Conservation (phyloP, 2,888 invertebrate genomes). For the Alitta virens region DNA sequence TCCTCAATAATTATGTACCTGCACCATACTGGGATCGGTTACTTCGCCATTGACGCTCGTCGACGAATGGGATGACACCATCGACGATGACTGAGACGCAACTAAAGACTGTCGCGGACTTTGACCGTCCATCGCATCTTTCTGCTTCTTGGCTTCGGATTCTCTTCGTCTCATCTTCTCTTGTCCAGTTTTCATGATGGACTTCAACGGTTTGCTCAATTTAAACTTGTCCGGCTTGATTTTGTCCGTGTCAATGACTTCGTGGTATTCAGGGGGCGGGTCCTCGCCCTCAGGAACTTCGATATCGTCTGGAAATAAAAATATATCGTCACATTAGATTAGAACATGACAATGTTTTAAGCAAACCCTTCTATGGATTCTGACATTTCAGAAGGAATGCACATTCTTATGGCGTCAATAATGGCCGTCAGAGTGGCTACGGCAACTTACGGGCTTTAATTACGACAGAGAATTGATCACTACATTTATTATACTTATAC, state of each 20-base stretch:
- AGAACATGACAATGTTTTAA: too few species aligned
- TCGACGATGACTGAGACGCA: not conserved
- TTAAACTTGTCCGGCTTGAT: slow-evolving; percentile 1
- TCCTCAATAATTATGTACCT: too few species aligned
- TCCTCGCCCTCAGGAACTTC: slow-evolving; percentile 12
- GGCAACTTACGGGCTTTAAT: too few species aligned
- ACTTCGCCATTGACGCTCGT: not conserved
- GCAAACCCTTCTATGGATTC: too few species aligned
- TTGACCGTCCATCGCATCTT: not conserved
- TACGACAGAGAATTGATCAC: too few species aligned
- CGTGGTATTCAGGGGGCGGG: slow-evolving; percentile 8
- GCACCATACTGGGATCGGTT: not conserved
- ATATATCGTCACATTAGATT: too few species aligned
- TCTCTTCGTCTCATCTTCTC: slow-evolving; percentile 10
- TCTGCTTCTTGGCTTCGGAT: not conserved
- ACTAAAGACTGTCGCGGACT: slow-evolving; percentile 8
- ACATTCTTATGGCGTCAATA: too few species aligned
- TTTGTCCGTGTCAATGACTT: slow-evolving; percentile 9
- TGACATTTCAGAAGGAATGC: too few species aligned
- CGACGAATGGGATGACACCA: not conserved
- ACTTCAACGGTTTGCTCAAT: slow-evolving; percentile 15
- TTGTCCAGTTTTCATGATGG: slow-evolving; percentile 15
- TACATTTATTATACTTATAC: too few species aligned
- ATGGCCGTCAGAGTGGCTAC: too few species aligned
- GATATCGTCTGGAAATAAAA: slow-evolving; percentile 11